These are phyloP conservation scores for Apolygus lucorum DNA, from an alignment of 1,140 invertebrate genomes.

Conservation along the genomic window DNA sequence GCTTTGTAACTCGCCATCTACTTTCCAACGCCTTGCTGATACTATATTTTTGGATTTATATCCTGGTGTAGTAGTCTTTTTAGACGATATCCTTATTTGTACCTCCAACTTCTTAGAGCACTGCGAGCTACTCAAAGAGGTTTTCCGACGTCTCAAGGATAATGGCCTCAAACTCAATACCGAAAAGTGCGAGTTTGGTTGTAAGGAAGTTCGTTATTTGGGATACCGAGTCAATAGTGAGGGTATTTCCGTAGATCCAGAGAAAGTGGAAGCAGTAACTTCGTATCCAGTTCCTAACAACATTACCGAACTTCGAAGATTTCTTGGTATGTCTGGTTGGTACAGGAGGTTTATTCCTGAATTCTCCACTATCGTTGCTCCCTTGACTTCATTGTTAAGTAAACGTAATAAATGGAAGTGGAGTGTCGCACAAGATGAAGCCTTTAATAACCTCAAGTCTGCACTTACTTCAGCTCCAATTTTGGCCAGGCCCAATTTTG, in stretches of 20 bases:
- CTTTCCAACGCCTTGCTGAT: too few species aligned
- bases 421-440: slow-evolving; percentile 1
- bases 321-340: slow-evolving; percentile 36
- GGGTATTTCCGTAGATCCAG: slow-evolving; percentile 38
- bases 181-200: slow-evolving; percentile 38
- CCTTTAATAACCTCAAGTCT: slow-evolving; percentile 30
- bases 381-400: slow-evolving; percentile 35
- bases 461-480: too few species aligned
- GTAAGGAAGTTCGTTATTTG: slow-evolving; percentile 36
- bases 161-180: slow-evolving; percentile 35
- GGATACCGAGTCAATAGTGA: slow-evolving; percentile 35
- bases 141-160: slow-evolving; percentile 30
- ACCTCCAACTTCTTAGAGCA: slow-evolving; percentile 32
- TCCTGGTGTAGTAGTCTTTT: slow-evolving; percentile 27
- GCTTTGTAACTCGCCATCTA: too few species aligned
- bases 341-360: slow-evolving; percentile 38
- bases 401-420: slow-evolving; percentile 31
- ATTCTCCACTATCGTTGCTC: slow-evolving; percentile 35
- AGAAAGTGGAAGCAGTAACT: slow-evolving; percentile 35
- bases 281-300: slow-evolving; percentile 34
- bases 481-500: too few species aligned
- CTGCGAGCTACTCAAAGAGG: slow-evolving; percentile 29
- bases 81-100: slow-evolving; percentile 36
- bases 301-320: slow-evolving; percentile 25
- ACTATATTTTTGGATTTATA: too few species aligned